Percentiles rank a stretch among this genome's conserved stretches.
Evolutionary conservation across 2,113 vertebrate genomes (phyloP).

Genomic region (Silurus asotus): DNA sequence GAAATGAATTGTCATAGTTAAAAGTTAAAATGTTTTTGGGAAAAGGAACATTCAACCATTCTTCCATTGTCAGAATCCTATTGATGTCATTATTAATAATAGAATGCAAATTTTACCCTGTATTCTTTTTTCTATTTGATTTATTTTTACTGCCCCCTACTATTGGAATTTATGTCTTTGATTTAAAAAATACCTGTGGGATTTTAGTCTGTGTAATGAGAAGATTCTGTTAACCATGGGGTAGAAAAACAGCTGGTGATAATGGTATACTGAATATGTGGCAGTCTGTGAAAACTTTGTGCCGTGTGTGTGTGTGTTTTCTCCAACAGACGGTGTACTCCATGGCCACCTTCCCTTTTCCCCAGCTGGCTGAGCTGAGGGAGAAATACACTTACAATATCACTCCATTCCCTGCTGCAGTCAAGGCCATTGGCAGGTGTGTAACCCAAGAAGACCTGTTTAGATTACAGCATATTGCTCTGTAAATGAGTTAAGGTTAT

Average conservation of each 20-base stretch:
- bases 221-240: background rate
- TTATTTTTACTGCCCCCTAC: background rate
- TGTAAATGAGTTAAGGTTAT: background rate
- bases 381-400: constrained; percentile 99
- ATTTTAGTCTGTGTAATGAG: background rate
- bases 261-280: background rate
- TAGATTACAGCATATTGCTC: background rate
- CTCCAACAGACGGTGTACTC: constrained; percentile 87
- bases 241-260: background rate
- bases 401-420: constrained; percentile 90
- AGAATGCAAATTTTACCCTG: background rate
- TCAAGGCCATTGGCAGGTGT: constrained; percentile 85
- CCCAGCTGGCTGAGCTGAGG: constrained; percentile 91
- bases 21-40: background rate
- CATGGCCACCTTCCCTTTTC: constrained; percentile 94
- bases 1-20: background rate
- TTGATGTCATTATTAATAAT: constrained; percentile 3
- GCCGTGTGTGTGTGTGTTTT: constrained; percentile 20
- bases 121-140: background rate
- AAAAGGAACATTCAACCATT: background rate
- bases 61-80: background rate
- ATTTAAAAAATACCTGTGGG: too few relatives aligned
- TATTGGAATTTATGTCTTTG: background rate
- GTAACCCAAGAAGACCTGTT: constrained; percentile 12
- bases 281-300: background rate